These are phyloP conservation scores for Pandemis heparana DNA, from an alignment of 2,888 invertebrate species.

Conservation along the genomic window DNA sequence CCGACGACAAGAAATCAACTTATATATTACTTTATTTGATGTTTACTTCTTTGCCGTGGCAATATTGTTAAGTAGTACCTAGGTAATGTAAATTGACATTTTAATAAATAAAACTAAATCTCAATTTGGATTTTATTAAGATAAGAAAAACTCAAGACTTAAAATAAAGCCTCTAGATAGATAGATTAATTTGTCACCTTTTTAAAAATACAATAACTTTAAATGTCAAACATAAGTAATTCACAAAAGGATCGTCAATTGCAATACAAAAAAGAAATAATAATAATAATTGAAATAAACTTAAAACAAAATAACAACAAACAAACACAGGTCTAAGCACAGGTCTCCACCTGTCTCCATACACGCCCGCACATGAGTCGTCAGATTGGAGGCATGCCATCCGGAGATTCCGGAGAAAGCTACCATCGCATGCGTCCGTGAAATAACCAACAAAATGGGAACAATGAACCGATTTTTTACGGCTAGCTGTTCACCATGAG, in stretches of 20 bases:
- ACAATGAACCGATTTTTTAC: constrained; percentile 18
- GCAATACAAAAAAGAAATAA: no score
- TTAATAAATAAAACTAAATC: background rate
- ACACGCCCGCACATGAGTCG: constrained; percentile 5
- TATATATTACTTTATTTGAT: background rate
- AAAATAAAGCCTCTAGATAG: background rate
- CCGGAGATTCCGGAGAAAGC: constrained; percentile 13
- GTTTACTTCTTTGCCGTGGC: background rate
- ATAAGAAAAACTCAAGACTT: background rate
- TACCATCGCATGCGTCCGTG: background rate
- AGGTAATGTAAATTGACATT: background rate
- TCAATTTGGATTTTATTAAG: background rate
- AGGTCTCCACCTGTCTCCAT: background rate
- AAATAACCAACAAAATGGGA: constrained; percentile 9
- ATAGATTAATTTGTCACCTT: no score
- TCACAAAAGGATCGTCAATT: no score
- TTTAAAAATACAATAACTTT: no score
- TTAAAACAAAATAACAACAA: no score
- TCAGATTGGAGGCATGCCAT: background rate
- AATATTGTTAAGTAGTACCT: no score
- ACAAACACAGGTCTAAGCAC: no score
- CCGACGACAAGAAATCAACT: background rate
- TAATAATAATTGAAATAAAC: no score
- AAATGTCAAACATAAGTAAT: no score
- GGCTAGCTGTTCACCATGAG: background rate